phyloP scores from a whole-genome alignment of 2,888 invertebrate genomes.

The Luperina nickerlii region DNA sequence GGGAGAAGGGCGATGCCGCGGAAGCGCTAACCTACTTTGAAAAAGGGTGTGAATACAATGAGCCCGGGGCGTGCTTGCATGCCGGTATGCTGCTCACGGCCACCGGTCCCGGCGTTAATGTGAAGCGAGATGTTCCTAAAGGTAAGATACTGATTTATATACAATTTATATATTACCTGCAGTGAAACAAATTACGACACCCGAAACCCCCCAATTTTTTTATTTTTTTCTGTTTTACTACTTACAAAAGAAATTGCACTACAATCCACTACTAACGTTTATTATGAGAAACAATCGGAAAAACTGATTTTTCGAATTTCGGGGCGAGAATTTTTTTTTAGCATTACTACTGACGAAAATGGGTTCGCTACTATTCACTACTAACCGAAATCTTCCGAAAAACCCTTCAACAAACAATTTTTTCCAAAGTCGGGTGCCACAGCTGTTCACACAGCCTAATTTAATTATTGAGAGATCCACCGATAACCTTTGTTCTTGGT shows the following conservation, averaged over 20 bases:
- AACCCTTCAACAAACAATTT: no score
- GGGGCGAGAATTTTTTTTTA: no score
- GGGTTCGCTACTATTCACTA: no score
- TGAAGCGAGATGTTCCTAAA: slow-evolving; percentile 91
- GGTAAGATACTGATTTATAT: slow-evolving; percentile 76
- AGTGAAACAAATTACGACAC: neutral
- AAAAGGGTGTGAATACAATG: slow-evolving; percentile 94
- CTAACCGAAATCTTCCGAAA: no score
- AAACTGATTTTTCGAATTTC: no score
- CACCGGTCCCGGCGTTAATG: slow-evolving; percentile 88
- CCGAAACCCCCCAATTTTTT: no score
- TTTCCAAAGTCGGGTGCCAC: no score
- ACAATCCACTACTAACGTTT: no score
- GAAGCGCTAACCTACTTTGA: slow-evolving; percentile 93
- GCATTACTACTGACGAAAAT: no score
- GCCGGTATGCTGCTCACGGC: slow-evolving; percentile 93
- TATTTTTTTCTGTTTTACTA: no score
- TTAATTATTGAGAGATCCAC: neutral
- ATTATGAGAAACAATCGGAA: no score
- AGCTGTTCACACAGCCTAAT: neutral
- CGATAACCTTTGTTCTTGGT: neutral
- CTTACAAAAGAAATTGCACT: no score
- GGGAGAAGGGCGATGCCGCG: slow-evolving; percentile 89
- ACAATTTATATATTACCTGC: neutral
- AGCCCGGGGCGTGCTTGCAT: slow-evolving; percentile 93